Conservation (phyloP, 2,797 vertebrate species). For the Tenualosa ilisha region DNA sequence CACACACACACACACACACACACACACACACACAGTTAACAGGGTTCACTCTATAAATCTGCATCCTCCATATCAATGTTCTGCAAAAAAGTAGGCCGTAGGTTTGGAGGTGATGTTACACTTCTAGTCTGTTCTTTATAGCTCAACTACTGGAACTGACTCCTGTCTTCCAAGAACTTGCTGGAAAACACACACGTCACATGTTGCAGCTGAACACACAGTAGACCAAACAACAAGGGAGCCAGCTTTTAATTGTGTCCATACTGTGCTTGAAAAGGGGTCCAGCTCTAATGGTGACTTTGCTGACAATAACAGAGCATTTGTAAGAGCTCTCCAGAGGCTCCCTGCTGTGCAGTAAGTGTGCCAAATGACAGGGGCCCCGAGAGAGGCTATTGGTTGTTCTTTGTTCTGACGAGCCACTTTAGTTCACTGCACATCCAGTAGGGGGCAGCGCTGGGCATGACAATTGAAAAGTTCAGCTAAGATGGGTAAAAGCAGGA, state of each 20-base stretch:
- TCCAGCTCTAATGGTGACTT: not conserved
- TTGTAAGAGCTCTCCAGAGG: not conserved
- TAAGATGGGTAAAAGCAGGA: not conserved
- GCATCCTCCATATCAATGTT: not conserved
- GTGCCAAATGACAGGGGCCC: conserved; percentile 13
- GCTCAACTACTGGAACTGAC: not conserved
- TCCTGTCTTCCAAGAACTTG: not conserved
- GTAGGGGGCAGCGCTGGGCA: not conserved
- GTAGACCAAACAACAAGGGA: not conserved
- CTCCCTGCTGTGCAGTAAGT: conserved; percentile 4
- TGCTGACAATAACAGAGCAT: conserved; percentile 2
- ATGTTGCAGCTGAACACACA: not conserved
- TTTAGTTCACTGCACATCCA: not conserved
- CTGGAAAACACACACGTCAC: not conserved
- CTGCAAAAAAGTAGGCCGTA: not conserved
- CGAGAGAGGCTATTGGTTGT: not conserved
- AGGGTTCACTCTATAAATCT: not conserved
- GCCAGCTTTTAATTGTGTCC: conserved; percentile 8
- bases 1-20: not conserved
- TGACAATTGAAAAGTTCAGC: not conserved
- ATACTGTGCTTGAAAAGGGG: conserved; percentile 4
- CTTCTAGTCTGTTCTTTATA: not conserved
- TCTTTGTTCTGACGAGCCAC: not conserved
- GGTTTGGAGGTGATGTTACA: not conserved
- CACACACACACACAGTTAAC: not conserved